Percentiles rank a stretch among this genome's conserved stretches.
Evolutionary conservation across 2,888 invertebrate species (phyloP).

Genomic region (Petrophora chlorosata): DNA sequence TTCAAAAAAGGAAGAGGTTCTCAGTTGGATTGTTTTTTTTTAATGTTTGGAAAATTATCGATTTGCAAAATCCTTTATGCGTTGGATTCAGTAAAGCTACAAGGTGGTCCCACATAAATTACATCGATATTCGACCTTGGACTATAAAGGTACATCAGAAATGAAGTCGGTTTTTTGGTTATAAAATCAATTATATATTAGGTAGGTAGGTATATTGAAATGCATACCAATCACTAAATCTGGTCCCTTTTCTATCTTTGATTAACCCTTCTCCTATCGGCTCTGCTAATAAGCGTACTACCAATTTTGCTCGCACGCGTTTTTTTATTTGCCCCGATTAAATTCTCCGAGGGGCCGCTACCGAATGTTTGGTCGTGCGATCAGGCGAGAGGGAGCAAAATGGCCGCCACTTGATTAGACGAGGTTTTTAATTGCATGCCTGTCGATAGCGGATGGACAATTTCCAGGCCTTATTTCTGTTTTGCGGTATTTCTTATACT

Average conservation of each 20-base stretch:
- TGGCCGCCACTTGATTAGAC: conserved; percentile 53
- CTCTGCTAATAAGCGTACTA: conserved; percentile 59
- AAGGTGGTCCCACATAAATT: no score
- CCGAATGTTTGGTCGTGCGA: conserved; percentile 55
- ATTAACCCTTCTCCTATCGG: conserved; percentile 38
- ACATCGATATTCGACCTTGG: no score
- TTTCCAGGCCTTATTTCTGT: no score
- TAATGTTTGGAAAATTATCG: no score
- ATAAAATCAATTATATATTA: no score
- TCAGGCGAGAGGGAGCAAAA: conserved; percentile 55
- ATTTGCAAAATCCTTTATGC: no score
- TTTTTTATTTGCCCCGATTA: conserved; percentile 61
- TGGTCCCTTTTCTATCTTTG: conserved; percentile 14
- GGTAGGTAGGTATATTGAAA: not conserved
- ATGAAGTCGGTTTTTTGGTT: no score
- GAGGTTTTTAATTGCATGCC: conserved; percentile 48
- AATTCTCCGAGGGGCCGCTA: conserved; percentile 53
- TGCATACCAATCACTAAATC: conserved; percentile 13
- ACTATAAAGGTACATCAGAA: no score
- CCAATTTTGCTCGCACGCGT: conserved; percentile 53
- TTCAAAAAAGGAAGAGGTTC: no score
- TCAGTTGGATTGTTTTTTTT: no score
- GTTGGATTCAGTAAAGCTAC: no score
- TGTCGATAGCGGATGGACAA: not conserved
- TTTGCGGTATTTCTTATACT: no score